Conservation (phyloP, 2,113 vertebrate genomes). For the Halcyon malimbica region DNA sequence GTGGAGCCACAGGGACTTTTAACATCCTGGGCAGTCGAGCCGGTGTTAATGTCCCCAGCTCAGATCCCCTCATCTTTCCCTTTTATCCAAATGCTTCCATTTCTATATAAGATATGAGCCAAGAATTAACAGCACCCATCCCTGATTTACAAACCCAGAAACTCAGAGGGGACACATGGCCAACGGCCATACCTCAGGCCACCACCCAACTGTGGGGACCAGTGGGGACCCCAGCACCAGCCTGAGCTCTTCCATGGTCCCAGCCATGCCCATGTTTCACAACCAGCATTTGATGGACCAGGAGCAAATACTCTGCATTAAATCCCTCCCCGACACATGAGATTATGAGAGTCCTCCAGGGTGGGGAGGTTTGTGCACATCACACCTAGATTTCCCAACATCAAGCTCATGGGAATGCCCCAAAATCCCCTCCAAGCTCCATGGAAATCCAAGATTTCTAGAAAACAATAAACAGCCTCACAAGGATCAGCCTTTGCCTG, state of each 20-base stretch:
- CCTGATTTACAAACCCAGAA: too few species aligned
- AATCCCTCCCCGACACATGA: accelerated
- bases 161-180: accelerated
- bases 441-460: neutral
- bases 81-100: accelerated
- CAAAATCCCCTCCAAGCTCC: neutral
- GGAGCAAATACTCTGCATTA: accelerated
- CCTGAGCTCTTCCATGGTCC: accelerated
- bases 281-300: accelerated
- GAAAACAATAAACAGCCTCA: neutral
- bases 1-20: neutral
- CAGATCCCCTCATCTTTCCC: accelerated
- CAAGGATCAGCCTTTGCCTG: neutral
- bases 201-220: accelerated
- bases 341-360: accelerated
- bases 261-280: accelerated
- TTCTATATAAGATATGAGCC: neutral
- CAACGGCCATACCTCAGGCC: accelerated
- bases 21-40: accelerated
- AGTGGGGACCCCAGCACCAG: accelerated
- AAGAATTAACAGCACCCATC: accelerated
- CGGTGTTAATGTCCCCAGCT: neutral
- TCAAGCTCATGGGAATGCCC: accelerated
- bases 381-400: neutral
- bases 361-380: accelerated